Base-by-base conservation (phyloP, 2,113 vertebrate genomes). In the Amphiprion percula region DNA sequence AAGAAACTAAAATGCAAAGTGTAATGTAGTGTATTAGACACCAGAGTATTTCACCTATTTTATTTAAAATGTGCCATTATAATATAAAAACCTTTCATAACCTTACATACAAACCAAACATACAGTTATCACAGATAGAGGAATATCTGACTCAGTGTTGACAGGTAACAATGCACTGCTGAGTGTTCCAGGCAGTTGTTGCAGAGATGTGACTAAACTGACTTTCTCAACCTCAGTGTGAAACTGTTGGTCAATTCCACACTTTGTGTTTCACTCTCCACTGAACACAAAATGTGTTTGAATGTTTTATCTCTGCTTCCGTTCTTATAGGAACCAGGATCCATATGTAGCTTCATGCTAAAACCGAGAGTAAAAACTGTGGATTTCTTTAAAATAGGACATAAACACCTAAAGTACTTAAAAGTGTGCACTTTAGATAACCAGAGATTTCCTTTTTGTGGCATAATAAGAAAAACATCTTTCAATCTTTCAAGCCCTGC, bases 211-310 rank as follows among this genome's bases (percentile, higher is more conserved):
- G 83, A 83, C 39, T 55, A 49, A 75, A 62, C 4, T 3, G 33
- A 56, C 50, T 72, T 59, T 82, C 71, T 24, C 26, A 14, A 21
- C 52, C 30, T 79, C 55, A 62, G 23, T 21, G 53, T 82, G 85
- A 89, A 88, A 85, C 81, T 52, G 46, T 23, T 0, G 0, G 28
- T 50, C 50, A 74, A 15, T 73, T 75, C 56, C 60, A 37, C 65
- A 5, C 3, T 54, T 14, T 47, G 60, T 76, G 76, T 70, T 79
- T 87, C 37, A 30, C 67, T 52, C 62, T 28, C 37, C 44, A 55
- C 37, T 63, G 77, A 85, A 50, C 74, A 66, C 65, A n/a, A 33
- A 53, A 12, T 3, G 0, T n/a, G 17, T 70, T 16, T 47, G 68
- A 26, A 65, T 1, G 39, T 75, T 62, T 77, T 21, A 58, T 8